Conservation (phyloP, 2,113 vertebrate species). For the Peromyscus leucopus region DNA sequence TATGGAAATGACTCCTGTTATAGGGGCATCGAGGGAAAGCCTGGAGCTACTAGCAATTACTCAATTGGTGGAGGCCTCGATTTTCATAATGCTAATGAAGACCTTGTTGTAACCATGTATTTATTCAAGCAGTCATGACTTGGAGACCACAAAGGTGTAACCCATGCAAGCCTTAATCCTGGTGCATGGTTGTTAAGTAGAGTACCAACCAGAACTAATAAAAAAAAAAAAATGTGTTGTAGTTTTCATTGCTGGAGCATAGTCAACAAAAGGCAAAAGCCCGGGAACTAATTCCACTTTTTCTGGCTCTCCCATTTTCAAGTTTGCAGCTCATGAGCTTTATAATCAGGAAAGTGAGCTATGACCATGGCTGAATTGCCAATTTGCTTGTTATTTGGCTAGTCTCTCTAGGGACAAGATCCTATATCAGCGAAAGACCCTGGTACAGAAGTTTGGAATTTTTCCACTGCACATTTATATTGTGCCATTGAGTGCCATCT, state of each 20-base stretch:
- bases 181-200: not conserved
- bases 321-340: not conserved
- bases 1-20: constrained; percentile 33
- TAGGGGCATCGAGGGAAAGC: not conserved
- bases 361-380: constrained; percentile 22
- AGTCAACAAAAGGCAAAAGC: constrained; percentile 40
- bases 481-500: not conserved
- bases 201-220: not conserved
- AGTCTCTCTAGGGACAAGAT: constrained; percentile 38
- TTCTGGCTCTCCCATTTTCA: constrained; percentile 24
- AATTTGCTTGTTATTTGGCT: constrained; percentile 41
- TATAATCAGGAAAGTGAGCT: constrained; percentile 67
- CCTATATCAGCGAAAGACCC: not conserved
- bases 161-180: not conserved
- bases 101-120: constrained; percentile 12
- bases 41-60: constrained; percentile 56
- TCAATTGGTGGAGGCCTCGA: constrained; percentile 21
- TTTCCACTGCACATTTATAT: constrained; percentile 54
- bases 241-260: constrained; percentile 51
- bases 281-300: not conserved
- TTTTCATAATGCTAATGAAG: constrained; percentile 54
- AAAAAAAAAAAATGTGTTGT: not conserved
- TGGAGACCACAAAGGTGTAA: not conserved
- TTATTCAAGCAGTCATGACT: constrained; percentile 54
- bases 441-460: not conserved